Base-by-base conservation (phyloP, 2,797 vertebrate genomes). In the Liparis tanakae region DNA sequence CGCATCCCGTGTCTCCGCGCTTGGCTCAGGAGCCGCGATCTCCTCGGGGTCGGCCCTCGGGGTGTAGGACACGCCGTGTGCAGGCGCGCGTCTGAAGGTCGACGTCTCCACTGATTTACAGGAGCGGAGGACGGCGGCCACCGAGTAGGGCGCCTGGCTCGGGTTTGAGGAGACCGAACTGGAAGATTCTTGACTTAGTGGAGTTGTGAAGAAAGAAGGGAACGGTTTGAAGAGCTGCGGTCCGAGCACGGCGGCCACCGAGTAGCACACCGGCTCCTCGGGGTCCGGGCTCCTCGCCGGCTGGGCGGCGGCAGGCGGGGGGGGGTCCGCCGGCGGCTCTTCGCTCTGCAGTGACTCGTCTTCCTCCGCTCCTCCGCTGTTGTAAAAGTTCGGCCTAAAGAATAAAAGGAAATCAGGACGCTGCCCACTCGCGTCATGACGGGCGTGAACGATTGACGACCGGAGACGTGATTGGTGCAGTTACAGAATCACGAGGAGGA, bases 371-470 rank as follows among this genome's bases (percentile, higher is more conserved):
- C 63, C 71, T 15, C 55, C 3, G 2, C 87, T 91, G 79, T 88
- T 76, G 80, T 94, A 94, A 78, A 94, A 94, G 22, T 50, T 84
- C 0, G 81, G 85, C 83, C 93, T 94, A 78, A 55, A 87, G 81
- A 51, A 70, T 7, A 50, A 59, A 30, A 62, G 54, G 80, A 34
- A 4, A 56, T 39, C 13, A 56, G 39, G 7, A 20, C n/a, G 25
- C 20, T 33, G 20, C 9, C 17, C 18, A 37, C 33, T 20, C 8
- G 2, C 17, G 22, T 25, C 7, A 60, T 25, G 25, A 60, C 58
- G 25, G 58, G 58, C 43, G 25, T 43, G 5, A 60, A 41, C n/a
- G 25, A 62, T 33, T 61, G 41, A 46, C 20, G n/a, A 33, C 33
- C 20, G 14, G 3, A 55, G 7, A 58, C 54, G 55, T 22, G 39